A percentile compares a stretch with the other conserved stretches of the same genome.
phyloP scores from a whole-genome alignment of 2,888 invertebrate species.

The Rotaria macrura region DNA sequence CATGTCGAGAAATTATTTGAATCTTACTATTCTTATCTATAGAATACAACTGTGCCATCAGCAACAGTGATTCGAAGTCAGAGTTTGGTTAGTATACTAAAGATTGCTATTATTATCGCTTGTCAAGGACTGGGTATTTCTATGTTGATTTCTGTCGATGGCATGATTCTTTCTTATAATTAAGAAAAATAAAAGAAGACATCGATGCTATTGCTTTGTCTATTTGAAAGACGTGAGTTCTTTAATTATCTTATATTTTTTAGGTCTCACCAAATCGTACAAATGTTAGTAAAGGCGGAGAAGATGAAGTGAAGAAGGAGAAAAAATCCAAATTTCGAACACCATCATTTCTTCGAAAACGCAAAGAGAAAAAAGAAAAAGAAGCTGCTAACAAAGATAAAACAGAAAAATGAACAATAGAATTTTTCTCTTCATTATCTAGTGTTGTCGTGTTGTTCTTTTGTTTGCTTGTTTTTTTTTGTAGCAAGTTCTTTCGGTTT shows the following conservation, averaged over 20 bases:
- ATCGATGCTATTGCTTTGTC: background rate
- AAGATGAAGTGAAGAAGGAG: background rate
- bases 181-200: too few relatives aligned
- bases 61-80: background rate
- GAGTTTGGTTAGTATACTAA: background rate
- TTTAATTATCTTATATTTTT: background rate
- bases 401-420: background rate
- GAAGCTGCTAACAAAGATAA: background rate
- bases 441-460: slow-evolving; percentile 3
- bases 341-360: slow-evolving; percentile 16
- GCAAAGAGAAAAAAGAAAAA: slow-evolving; percentile 16
- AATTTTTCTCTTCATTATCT: background rate
- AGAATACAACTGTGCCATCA: background rate
- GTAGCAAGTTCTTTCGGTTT: background rate
- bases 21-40: background rate
- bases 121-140: background rate
- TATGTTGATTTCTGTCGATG: too few relatives aligned
- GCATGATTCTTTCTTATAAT: background rate
- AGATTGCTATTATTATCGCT: background rate
- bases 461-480: background rate
- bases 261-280: background rate
- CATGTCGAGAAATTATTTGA: background rate
- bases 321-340: slow-evolving; percentile 18
- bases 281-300: background rate
- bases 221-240: fast-evolving